Base-by-base conservation (phyloP, 2,113 vertebrate species). In the Suncus etruscus region DNA sequence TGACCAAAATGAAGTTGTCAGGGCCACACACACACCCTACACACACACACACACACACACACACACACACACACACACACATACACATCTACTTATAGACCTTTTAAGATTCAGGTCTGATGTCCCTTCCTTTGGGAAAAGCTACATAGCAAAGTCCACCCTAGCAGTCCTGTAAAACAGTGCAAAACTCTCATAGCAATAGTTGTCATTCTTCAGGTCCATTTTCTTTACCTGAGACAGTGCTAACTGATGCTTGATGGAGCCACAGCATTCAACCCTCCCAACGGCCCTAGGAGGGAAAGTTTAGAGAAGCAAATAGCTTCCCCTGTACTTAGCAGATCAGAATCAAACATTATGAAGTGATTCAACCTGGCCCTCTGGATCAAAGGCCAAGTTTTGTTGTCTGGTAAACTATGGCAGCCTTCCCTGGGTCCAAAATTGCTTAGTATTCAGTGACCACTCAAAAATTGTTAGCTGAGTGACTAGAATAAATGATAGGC, bases 201-300 rank as follows among this genome's bases (percentile, higher is more conserved):
- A 50, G 50, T 14, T 24, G 15, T 45, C 39, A 27, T 9, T n/a
- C n/a, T 1, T 1, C 29, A 45, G 18, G 69, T 24, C 31, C 61
- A 65, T 14, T 4, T 5, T 29, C 80, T 18, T 72, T 15, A 20
- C 27, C 0, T 0, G 69, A 11, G 0, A 0, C 79, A 18, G 31
- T 27, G 24, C 16, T 76, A 0, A n/a, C 4, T 9, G 3, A 22
- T 8, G 47, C 47, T 48, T 4, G 1, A 2, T 8, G 22, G 10
- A 24, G 8, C 31, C 15, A 4, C 4, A 5, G 18, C 83, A 22
- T 1, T 16, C 10, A 50, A 24, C 3, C 7, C 12, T 29, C 16
- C 0, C 16, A 68, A 70, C 27, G 45, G 10, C 25, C 76, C 66
- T 45, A 3, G 3, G 14, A 76, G 29, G 31, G 1, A 69, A 47